Percentiles rank a stretch among this genome's conserved stretches.
Evolutionary conservation across 2,113 vertebrate genomes (phyloP).

Genomic region (Thalassarche chlororhynchos): DNA sequence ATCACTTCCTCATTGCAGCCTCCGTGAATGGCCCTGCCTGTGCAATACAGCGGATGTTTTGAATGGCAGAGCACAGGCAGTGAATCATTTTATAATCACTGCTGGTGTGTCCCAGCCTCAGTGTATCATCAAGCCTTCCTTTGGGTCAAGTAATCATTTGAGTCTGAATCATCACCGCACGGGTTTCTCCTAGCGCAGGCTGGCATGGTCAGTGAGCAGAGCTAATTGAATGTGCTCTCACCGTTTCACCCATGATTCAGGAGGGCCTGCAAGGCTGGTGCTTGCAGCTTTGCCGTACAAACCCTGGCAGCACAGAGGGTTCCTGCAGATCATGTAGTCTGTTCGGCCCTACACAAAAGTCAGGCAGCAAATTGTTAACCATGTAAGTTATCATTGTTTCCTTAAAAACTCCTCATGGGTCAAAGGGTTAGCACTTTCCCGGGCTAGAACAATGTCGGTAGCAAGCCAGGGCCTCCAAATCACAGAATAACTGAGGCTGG

Average conservation of each 20-base stretch:
- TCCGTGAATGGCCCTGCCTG: neutral
- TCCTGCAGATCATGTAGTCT: neutral
- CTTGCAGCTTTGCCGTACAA: neutral
- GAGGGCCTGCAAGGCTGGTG: neutral
- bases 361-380: neutral
- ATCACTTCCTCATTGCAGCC: constrained; percentile 14
- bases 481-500: neutral
- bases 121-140: constrained; percentile 12
- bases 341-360: neutral
- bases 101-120: constrained; percentile 24
- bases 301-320: neutral
- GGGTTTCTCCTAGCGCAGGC: neutral
- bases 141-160: constrained; percentile 18
- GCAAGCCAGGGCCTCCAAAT: neutral
- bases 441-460: neutral
- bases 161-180: neutral
- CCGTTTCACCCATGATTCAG: fast-evolving
- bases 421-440: neutral
- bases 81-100: constrained; percentile 48
- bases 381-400: neutral
- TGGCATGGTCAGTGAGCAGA: neutral
- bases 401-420: neutral
- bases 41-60: constrained; percentile 47
- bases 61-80: constrained; percentile 32
- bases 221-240: neutral